A percentile compares a stretch with the other conserved stretches of the same genome.
phyloP scores from a whole-genome alignment of 1,140 invertebrate species.

The Rhyacophila brunnea region DNA sequence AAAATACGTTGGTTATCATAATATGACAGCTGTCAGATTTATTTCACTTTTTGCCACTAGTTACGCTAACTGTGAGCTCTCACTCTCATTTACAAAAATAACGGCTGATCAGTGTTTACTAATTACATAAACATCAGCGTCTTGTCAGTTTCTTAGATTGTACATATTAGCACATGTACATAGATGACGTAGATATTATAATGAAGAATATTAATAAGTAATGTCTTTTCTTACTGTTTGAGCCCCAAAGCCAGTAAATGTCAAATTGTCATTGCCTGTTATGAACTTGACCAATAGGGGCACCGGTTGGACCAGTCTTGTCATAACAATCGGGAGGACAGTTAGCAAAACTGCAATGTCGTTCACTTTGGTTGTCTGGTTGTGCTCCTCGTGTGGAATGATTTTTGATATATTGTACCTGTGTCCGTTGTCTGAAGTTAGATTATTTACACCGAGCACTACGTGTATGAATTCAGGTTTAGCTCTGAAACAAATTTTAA shows the following conservation, averaged over 20 bases:
- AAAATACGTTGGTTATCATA: no score
- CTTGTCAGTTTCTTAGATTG: no score
- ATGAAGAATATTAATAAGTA: no score
- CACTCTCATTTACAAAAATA: no score
- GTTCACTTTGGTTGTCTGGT: slow-evolving; percentile 22
- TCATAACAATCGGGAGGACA: slow-evolving; percentile 3
- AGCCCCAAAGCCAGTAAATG: slow-evolving; percentile 28
- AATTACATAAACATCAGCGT: no score
- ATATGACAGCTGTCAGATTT: no score
- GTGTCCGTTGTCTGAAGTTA: slow-evolving; percentile 1
- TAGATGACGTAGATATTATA: no score
- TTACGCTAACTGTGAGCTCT: no score
- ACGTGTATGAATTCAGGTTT: slow-evolving; percentile 15
- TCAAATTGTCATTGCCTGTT: slow-evolving; percentile 1
- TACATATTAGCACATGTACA: no score
- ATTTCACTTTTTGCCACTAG: no score
- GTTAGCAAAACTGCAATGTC: slow-evolving; percentile 28
- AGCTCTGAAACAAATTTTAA: slow-evolving; percentile 24
- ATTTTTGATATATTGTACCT: slow-evolving; percentile 23
- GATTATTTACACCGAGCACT: slow-evolving; percentile 17
- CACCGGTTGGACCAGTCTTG: slow-evolving; percentile 4
- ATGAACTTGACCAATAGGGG: slow-evolving; percentile 7
- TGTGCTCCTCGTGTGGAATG: slow-evolving; percentile 18
- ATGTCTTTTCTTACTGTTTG: slow-evolving; percentile 10
- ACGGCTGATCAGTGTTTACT: no score